Percentiles rank a stretch among this genome's conserved stretches.
Conservation (phyloP, 2,888 invertebrate species). For the Cheiracanthium punctorium region DNA sequence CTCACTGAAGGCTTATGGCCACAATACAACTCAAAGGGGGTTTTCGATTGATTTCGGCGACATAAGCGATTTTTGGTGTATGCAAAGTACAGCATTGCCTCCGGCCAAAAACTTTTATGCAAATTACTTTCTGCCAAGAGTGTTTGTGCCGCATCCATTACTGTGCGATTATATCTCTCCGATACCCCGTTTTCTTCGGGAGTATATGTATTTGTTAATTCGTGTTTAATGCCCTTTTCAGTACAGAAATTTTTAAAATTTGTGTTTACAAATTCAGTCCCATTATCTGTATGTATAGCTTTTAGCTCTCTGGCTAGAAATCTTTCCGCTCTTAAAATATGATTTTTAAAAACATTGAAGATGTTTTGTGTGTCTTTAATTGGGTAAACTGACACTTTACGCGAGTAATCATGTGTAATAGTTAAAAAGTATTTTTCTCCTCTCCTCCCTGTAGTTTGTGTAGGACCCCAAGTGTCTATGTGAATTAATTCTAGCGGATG, state of each 20-base stretch:
- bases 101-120: constrained; percentile 6
- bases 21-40: constrained; percentile 3
- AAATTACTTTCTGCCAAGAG: background rate
- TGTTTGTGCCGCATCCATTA: background rate
- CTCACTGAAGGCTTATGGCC: background rate
- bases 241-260: background rate
- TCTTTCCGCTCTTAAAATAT: background rate
- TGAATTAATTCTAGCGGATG: background rate
- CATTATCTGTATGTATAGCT: background rate
- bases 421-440: constrained; percentile 23
- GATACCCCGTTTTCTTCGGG: background rate
- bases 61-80: background rate
- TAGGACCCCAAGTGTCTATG: background rate
- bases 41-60: background rate
- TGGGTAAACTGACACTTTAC: background rate
- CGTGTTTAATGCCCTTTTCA: background rate
- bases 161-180: constrained; percentile 7
- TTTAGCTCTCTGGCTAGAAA: background rate
- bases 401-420: background rate
- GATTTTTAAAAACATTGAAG: background rate
- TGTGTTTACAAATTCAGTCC: background rate
- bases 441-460: background rate
- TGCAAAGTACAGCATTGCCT: background rate
- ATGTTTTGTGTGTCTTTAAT: background rate
- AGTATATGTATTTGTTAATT: background rate